A percentile compares a stretch with the other conserved stretches of the same genome.
Evolutionary conservation across 1,140 invertebrate genomes (phyloP).

Genomic region (Neelides sp.): DNA sequence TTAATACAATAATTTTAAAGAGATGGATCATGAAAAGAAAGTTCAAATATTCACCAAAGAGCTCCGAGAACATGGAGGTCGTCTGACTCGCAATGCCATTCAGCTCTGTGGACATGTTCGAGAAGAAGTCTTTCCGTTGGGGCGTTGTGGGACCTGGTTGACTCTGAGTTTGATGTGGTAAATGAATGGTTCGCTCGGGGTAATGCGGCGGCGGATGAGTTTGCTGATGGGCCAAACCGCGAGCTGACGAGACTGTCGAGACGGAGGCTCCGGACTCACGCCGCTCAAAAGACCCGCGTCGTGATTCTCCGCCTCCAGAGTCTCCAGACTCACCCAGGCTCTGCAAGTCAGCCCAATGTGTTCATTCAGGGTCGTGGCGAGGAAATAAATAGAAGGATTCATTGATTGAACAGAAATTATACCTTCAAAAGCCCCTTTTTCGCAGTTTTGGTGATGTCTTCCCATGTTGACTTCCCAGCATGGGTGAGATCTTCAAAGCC

Average conservation of each 20-base stretch:
- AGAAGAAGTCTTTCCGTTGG: constrained; percentile 73
- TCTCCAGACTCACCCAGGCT: constrained; percentile 28
- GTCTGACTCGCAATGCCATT: constrained; percentile 82
- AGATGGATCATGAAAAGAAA: too few species aligned
- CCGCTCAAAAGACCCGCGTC: constrained; percentile 20
- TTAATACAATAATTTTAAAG: too few species aligned
- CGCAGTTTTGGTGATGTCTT: constrained; percentile 79
- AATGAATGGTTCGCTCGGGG: too few species aligned
- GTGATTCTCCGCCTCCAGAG: constrained; percentile 10
- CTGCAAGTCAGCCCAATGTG: constrained; percentile 10
- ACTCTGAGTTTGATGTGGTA: constrained; percentile 23
- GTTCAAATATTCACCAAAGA: constrained; percentile 55
- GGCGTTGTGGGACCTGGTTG: constrained; percentile 21
- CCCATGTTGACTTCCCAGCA: constrained; percentile 69
- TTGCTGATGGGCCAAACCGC: too few species aligned
- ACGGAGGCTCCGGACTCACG: constrained; percentile 22
- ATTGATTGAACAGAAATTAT: constrained; percentile 19
- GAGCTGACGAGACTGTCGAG: constrained; percentile 2
- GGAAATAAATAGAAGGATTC: too few species aligned
- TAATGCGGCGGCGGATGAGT: too few species aligned
- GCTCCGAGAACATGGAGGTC: constrained; percentile 77
- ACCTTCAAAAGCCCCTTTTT: constrained; percentile 75
- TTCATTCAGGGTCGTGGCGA: too few species aligned
- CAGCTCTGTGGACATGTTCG: constrained; percentile 72
- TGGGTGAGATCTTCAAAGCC: constrained; percentile 76